These are phyloP conservation scores for Galbula dea DNA, from an alignment of 2,113 vertebrate genomes.

Conservation along the genomic window DNA sequence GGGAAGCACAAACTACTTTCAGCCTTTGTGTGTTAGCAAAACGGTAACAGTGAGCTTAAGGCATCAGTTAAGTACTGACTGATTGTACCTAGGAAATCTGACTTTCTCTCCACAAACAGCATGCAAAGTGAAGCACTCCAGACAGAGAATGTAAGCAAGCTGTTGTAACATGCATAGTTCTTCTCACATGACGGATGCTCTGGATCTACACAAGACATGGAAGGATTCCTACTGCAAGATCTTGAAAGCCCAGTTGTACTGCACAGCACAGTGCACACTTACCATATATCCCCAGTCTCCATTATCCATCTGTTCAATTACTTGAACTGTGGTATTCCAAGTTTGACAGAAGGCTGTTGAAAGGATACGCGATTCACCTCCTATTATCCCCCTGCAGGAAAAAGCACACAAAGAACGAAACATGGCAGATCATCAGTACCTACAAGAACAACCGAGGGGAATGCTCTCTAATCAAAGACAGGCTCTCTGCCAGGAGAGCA, in stretches of 20 bases:
- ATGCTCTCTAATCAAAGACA: neutral
- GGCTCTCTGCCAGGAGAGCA: neutral
- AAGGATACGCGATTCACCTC: slow-evolving; percentile 9
- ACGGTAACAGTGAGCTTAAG: neutral
- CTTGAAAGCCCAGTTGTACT: neutral
- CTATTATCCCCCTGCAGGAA: slow-evolving; percentile 41
- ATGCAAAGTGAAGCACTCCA: neutral
- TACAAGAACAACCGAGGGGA: neutral
- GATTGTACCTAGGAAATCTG: neutral
- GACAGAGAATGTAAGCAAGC: neutral
- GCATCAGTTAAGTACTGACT: neutral
- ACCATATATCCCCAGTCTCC: slow-evolving; percentile 99
- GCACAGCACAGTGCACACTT: slow-evolving; percentile 22
- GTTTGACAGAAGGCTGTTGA: slow-evolving; percentile 54
- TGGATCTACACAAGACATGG: neutral
- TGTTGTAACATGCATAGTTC: neutral
- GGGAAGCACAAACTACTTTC: neutral
- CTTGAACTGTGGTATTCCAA: slow-evolving; percentile 56
- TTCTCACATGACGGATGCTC: neutral
- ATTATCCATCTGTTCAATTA: slow-evolving; percentile 93
- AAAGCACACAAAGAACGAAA: slow-evolving; percentile 40
- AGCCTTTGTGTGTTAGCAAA: neutral
- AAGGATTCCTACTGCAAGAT: neutral
- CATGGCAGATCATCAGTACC: slow-evolving; percentile 29
- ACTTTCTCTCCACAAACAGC: neutral